These are phyloP conservation scores for Psilopsiagon aymara DNA, from an alignment of 2,113 vertebrate genomes.

Conservation along the genomic window DNA sequence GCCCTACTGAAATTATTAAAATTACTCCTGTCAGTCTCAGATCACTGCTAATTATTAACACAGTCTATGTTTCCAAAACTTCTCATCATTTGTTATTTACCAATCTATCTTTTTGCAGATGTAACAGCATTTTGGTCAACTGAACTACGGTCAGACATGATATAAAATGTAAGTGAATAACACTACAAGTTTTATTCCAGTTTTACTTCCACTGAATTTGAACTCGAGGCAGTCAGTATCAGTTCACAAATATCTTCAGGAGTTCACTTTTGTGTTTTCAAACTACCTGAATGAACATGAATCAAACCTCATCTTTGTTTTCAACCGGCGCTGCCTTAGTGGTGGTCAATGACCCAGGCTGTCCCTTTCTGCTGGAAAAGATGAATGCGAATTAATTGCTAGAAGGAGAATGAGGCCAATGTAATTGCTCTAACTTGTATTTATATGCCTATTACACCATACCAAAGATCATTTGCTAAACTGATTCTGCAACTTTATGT, in stretches of 20 bases:
- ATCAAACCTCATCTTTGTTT: background rate
- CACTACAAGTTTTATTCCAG: background rate
- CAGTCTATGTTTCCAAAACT: background rate
- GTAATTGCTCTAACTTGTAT: background rate
- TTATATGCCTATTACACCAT: background rate
- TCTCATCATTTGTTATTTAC: background rate
- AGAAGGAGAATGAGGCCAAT: background rate
- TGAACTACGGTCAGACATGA: background rate
- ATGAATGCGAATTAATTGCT: background rate
- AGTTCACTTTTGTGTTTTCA: background rate
- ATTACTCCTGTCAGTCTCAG: background rate
- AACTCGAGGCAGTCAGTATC: background rate
- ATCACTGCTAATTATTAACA: background rate
- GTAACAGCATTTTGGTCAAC: background rate
- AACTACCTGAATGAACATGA: background rate
- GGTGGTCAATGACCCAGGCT: background rate
- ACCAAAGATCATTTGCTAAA: background rate
- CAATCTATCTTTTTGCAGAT: background rate
- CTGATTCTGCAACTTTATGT: background rate
- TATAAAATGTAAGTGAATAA: background rate
- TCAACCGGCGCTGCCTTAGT: background rate
- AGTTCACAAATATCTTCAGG: background rate
- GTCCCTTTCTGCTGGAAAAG: background rate
- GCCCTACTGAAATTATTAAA: background rate
- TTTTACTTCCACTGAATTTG: background rate